These are phyloP conservation scores for Cyprinodon diabolis DNA, from an alignment of 2,797 vertebrate species.

Conservation along the genomic window DNA sequence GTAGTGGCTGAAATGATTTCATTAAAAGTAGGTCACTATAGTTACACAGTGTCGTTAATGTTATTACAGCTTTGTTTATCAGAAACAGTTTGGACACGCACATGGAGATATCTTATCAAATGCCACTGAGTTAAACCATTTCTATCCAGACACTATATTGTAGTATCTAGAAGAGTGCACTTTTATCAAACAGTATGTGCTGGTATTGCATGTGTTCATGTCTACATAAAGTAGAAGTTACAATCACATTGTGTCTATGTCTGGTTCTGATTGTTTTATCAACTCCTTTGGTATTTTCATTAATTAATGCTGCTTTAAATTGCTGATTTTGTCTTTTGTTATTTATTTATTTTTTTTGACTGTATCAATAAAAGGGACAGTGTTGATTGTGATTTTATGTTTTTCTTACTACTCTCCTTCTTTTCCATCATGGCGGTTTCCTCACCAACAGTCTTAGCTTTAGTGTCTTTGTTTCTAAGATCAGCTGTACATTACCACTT, in stretches of 20 bases:
- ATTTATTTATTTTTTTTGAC: background rate
- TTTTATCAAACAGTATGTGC: background rate
- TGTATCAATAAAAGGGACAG: background rate
- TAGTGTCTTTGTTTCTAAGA: background rate
- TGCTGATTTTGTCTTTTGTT: background rate
- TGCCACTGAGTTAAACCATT: background rate
- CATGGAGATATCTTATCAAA: no score
- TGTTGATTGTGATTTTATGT: background rate
- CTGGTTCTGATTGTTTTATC: background rate
- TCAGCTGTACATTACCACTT: background rate
- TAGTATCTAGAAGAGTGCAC: background rate
- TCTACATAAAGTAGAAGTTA: background rate
- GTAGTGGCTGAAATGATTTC: background rate
- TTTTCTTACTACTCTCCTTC: background rate
- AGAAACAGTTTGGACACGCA: background rate
- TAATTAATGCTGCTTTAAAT: background rate
- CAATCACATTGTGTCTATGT: background rate
- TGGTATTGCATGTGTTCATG: background rate
- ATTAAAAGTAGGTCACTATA: background rate
- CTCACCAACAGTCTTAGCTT: background rate
- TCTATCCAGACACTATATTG: background rate
- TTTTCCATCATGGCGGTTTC: background rate
- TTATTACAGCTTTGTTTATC: background rate
- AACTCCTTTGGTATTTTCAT: background rate
- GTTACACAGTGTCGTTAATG: background rate